A percentile compares a stretch with the other conserved stretches of the same genome.
Conservation (phyloP, 2,888 invertebrate species). For the Eutolmus rufibarbis region DNA sequence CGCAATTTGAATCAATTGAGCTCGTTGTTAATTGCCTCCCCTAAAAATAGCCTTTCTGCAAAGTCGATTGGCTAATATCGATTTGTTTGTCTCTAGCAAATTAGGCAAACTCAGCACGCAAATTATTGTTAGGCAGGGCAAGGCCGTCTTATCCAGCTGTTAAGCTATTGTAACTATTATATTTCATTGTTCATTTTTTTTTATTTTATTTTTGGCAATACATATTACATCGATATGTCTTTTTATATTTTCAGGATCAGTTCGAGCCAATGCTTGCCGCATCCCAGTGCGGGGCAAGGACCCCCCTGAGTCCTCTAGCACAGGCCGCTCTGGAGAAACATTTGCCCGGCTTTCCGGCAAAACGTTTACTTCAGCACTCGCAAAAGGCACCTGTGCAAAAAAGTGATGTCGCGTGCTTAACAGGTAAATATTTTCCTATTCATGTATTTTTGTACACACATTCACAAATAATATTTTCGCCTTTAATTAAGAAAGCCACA, state of each 20-base stretch:
- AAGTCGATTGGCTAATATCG: neutral
- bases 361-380: constrained; percentile 54
- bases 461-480: neutral
- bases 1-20: neutral
- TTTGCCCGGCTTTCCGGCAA: constrained; percentile 58
- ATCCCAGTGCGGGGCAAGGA: constrained; percentile 55
- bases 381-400: constrained; percentile 53
- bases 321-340: constrained; percentile 63
- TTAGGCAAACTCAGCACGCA: neutral
- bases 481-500: neutral
- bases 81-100: neutral
- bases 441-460: neutral
- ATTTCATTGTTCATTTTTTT: neutral
- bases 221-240: neutral
- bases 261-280: constrained; percentile 48
- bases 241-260: constrained; percentile 43
- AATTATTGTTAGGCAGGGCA: neutral
- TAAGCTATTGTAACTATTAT: neutral
- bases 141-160: neutral
- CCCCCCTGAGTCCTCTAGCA: constrained; percentile 61
- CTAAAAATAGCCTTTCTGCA: neutral
- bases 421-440: constrained; percentile 53
- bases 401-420: constrained; percentile 60
- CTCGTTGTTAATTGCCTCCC: neutral
- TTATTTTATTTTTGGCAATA: neutral